Percentiles rank a stretch among this genome's conserved stretches.
Evolutionary conservation across 1,140 invertebrate genomes (phyloP).

Genomic region (Drosophila asahinai): DNA sequence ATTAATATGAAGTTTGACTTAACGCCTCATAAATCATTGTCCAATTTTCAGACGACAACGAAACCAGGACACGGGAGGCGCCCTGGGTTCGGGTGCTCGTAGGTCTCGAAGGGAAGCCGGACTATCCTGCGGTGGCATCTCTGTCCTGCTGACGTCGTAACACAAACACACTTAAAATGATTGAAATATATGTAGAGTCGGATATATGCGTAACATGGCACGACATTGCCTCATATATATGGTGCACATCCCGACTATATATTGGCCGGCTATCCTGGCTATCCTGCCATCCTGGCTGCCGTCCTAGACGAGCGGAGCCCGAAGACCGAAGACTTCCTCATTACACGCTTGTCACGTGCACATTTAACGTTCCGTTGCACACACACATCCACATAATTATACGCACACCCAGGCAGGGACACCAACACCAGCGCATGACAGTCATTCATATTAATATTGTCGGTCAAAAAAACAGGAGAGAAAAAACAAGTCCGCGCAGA

Average conservation of each 20-base stretch:
- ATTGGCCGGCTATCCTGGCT: conserved; percentile 44
- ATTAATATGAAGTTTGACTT: conserved; percentile 82
- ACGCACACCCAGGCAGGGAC: conserved; percentile 40
- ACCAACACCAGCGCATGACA: conserved; percentile 57
- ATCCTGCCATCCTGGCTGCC: conserved; percentile 22
- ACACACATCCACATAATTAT: conserved; percentile 69
- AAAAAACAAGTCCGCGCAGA: conserved; percentile 20
- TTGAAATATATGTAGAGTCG: conserved; percentile 75
- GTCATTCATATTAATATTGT: conserved; percentile 79
- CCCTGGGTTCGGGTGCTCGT: conserved; percentile 5
- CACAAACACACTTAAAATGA: conserved; percentile 81
- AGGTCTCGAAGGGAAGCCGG: conserved; percentile 9
- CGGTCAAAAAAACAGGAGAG: conserved; percentile 51
- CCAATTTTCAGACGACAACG: conserved; percentile 68
- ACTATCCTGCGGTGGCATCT: conserved; percentile 53
- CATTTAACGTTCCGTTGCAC: conserved; percentile 77
- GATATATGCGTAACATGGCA: conserved; percentile 72
- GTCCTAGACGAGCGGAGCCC: conserved; percentile 51
- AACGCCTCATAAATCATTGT: conserved; percentile 83
- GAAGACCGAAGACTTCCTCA: conserved; percentile 77
- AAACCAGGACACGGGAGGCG: conserved; percentile 38
- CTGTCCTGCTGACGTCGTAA: conserved; percentile 65
- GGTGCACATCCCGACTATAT: conserved; percentile 43
- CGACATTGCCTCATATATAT: conserved; percentile 54
- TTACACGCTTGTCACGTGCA: conserved; percentile 80